Percentiles rank a stretch among this genome's conserved stretches.
These are phyloP conservation scores for Diacarnus erythraeanus DNA, from an alignment of 37 sponge, comb jelly and placozoan species.

Conservation along the genomic window DNA sequence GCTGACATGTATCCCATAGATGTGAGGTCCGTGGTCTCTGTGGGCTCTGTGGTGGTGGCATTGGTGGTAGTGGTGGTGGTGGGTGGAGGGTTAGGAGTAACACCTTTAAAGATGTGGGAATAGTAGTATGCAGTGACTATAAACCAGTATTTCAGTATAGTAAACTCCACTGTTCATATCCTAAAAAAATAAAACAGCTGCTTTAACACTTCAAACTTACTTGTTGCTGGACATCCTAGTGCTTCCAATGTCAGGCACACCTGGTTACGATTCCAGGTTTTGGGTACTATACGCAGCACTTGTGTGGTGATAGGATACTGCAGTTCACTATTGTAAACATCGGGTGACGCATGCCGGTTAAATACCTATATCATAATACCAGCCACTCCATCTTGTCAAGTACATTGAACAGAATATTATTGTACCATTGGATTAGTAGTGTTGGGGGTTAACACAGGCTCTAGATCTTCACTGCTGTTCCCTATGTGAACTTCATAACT, in stretches of 20 bases:
- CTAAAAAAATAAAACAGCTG: no score
- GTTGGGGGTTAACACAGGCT: neutral
- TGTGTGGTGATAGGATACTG: constrained; percentile 1
- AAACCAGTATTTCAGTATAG: no score
- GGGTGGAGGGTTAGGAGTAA: neutral
- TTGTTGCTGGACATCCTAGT: constrained; percentile 7
- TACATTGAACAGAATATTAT: neutral
- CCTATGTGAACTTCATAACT: neutral
- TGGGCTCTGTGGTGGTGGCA: neutral
- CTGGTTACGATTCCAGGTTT: neutral
- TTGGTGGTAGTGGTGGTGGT: neutral
- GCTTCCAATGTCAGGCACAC: constrained; percentile 29
- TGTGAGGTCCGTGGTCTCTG: no score
- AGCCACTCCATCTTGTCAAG: neutral
- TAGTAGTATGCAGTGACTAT: neutral
- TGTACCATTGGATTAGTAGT: neutral
- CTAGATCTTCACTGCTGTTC: neutral
- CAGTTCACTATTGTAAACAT: neutral
- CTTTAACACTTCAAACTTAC: neutral
- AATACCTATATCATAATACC: constrained; percentile 8
- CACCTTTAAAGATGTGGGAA: neutral
- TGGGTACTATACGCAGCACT: constrained; percentile 21
- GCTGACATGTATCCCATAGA: no score
- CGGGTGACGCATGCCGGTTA: neutral
- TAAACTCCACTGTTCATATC: no score